These are phyloP conservation scores for Probosciger aterrimus DNA, from an alignment of 2,113 vertebrate genomes.

Conservation along the genomic window DNA sequence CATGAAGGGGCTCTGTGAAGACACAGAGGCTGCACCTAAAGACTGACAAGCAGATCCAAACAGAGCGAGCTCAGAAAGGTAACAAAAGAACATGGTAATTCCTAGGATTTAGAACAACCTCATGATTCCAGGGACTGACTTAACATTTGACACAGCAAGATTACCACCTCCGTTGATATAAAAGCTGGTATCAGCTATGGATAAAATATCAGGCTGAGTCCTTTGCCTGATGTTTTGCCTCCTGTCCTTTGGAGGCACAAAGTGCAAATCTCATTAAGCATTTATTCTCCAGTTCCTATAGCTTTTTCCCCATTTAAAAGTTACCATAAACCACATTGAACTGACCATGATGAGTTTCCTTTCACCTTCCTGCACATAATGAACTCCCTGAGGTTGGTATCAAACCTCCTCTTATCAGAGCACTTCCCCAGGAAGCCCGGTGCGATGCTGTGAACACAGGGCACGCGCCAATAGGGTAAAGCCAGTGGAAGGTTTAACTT, in stretches of 20 bases:
- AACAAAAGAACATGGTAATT: not conserved
- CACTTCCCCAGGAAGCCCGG: not conserved
- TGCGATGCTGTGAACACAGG: not conserved
- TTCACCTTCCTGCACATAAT: not conserved
- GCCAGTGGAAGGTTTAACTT: not conserved
- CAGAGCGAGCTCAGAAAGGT: not conserved
- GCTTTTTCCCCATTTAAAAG: not conserved
- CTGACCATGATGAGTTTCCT: not conserved
- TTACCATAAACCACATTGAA: not conserved
- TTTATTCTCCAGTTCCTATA: not conserved
- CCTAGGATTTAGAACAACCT: not conserved
- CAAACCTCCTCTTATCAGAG: not conserved
- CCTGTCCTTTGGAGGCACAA: not conserved
- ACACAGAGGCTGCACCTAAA: not conserved
- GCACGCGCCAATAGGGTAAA: slow-evolving; percentile 16
- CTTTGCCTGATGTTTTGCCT: not conserved
- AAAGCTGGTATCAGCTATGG: not conserved
- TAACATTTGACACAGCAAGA: not conserved
- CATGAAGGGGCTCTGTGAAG: not conserved
- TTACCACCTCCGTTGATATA: not conserved
- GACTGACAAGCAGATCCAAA: not conserved
- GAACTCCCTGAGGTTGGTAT: not conserved
- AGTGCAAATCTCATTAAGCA: not conserved
- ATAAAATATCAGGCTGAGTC: not conserved
- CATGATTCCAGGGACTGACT: not conserved